Evolutionary conservation across 1,140 invertebrate genomes (phyloP).

Genomic region (Drosophila mayri): DNA sequence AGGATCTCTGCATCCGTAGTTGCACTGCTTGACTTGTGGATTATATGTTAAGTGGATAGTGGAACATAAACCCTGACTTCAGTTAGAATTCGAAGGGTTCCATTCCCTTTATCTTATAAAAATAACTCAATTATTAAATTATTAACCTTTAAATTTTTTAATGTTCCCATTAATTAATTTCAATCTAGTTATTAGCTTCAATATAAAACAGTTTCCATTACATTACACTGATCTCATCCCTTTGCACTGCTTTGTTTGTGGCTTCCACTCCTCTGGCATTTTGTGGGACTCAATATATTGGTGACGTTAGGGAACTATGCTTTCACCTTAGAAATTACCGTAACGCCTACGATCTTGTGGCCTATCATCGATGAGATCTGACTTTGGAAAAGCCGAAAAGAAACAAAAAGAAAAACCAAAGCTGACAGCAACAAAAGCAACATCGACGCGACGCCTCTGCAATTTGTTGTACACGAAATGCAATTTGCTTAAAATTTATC

Average conservation of each 20-base stretch:
- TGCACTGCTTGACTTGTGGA: constrained; percentile 2
- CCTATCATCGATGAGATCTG: constrained; percentile 46
- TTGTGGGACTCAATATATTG: neutral
- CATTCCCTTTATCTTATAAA: neutral
- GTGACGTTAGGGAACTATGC: constrained; percentile 23
- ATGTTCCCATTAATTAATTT: neutral
- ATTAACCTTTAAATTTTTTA: neutral
- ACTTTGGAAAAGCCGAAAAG: constrained; percentile 15
- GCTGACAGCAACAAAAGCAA: constrained; percentile 36
- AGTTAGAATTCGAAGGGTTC: neutral
- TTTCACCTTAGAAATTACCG: constrained; percentile 59
- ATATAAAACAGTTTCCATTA: no score
- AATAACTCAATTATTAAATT: neutral
- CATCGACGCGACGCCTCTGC: constrained; percentile 59
- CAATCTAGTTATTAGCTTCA: neutral
- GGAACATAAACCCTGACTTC: neutral
- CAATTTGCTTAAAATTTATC: constrained; percentile 82
- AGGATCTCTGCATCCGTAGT: neutral
- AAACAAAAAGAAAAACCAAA: constrained; percentile 7
- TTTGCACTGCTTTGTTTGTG: neutral
- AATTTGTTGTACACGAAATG: constrained; percentile 81
- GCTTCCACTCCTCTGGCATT: neutral
- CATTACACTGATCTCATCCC: neutral
- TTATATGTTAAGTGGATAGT: neutral
- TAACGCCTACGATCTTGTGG: constrained; percentile 59